These are phyloP conservation scores for Acipenser oxyrinchus DNA, from an alignment of 2,797 vertebrate species.

Conservation along the genomic window DNA sequence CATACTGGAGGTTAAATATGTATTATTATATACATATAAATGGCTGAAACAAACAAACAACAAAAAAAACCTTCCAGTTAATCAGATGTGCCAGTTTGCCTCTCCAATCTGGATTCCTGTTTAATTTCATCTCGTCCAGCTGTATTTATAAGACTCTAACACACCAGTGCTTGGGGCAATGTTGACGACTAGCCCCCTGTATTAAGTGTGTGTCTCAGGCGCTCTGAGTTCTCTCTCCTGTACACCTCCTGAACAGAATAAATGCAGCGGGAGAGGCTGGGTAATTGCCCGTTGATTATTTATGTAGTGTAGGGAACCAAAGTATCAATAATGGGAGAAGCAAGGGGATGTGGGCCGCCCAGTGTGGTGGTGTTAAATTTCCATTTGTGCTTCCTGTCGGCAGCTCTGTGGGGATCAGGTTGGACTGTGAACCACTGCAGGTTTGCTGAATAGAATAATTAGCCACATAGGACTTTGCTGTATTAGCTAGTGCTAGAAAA, in stretches of 20 bases:
- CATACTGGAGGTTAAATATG: no score
- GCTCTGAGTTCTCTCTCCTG: conserved; percentile 29
- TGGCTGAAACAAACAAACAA: conserved; percentile 13
- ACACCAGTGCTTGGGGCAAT: conserved; percentile 12
- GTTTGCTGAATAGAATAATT: conserved; percentile 62
- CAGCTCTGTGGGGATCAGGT: conserved; percentile 46
- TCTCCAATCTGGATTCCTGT: conserved; percentile 30
- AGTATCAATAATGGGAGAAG: conserved; percentile 68
- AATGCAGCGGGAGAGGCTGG: conserved; percentile 66
- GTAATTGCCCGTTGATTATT: conserved; percentile 77
- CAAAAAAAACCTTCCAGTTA: conserved; percentile 30
- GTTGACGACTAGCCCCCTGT: conserved; percentile 10
- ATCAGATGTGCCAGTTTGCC: conserved; percentile 41
- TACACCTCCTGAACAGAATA: conserved; percentile 63
- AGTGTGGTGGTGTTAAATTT: conserved; percentile 49
- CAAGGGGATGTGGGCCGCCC: conserved; percentile 52
- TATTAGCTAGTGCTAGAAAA: conserved; percentile 55
- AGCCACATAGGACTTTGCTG: conserved; percentile 60
- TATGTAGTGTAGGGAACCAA: conserved; percentile 72
- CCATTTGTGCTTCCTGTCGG: conserved; percentile 51
- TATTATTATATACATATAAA: no score
- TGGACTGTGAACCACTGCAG: conserved; percentile 41
- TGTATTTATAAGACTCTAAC: conserved; percentile 30
- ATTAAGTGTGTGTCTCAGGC: not conserved
- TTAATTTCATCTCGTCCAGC: conserved; percentile 40